phyloP scores from a whole-genome alignment of 2,888 invertebrate genomes.

The Axea sp. region DNA sequence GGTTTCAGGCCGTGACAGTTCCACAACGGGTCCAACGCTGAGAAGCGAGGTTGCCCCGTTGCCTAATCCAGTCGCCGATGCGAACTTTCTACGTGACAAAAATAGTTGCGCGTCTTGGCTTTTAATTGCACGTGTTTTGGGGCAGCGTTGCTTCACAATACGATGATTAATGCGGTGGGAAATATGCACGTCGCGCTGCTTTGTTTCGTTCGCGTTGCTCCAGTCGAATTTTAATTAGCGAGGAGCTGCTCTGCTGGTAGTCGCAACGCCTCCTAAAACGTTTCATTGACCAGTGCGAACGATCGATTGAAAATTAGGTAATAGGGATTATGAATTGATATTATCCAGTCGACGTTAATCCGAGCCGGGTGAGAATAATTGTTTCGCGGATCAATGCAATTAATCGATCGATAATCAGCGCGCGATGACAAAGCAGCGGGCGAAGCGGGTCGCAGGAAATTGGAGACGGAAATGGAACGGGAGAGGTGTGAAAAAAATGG shows the following conservation, averaged over 20 bases:
- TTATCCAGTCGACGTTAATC: too few relatives aligned
- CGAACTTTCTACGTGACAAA: constrained; percentile 53
- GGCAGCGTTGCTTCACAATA: constrained; percentile 36
- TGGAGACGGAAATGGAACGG: too few relatives aligned
- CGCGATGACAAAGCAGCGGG: too few relatives aligned
- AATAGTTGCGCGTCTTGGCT: constrained; percentile 40
- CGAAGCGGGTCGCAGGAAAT: too few relatives aligned
- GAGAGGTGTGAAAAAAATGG: too few relatives aligned
- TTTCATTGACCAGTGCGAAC: too few relatives aligned
- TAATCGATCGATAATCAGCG: too few relatives aligned
- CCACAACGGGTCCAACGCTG: constrained; percentile 44
- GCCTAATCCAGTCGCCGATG: constrained; percentile 51
- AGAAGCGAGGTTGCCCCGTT: constrained; percentile 36
- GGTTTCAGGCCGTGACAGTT: constrained; percentile 44
- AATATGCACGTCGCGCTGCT: constrained; percentile 11
- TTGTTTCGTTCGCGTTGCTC: neutral
- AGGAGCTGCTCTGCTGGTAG: neutral
- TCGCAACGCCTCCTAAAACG: neutral
- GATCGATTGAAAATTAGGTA: too few relatives aligned
- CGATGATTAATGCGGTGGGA: constrained; percentile 35
- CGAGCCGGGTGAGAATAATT: too few relatives aligned
- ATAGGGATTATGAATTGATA: too few relatives aligned
- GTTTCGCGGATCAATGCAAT: too few relatives aligned
- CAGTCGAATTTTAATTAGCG: constrained; percentile 21
- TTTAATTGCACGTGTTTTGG: constrained; percentile 43